A percentile compares a stretch with the other conserved stretches of the same genome.
phyloP scores from a whole-genome alignment of 1,140 invertebrate genomes.

The Lepidurus apus region DNA sequence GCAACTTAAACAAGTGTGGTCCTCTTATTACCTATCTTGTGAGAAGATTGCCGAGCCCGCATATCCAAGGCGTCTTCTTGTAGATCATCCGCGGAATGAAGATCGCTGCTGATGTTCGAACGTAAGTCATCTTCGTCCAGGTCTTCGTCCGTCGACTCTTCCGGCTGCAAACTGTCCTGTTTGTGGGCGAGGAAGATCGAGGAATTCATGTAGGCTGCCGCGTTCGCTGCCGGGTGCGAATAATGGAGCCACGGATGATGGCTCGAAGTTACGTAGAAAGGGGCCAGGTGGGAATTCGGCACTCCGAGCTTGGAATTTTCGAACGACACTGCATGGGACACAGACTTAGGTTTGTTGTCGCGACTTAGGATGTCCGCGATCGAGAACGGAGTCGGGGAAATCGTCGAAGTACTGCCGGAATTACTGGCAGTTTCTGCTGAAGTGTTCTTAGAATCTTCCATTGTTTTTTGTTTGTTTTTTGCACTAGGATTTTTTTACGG shows the following conservation, averaged over 20 bases:
- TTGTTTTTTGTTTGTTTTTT: neutral
- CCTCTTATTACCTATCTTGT: neutral
- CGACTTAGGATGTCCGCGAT: slow-evolving; percentile 34
- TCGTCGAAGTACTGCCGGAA: neutral
- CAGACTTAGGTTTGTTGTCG: slow-evolving; percentile 5
- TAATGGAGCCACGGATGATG: neutral
- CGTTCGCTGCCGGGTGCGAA: neutral
- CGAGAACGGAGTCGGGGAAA: slow-evolving; percentile 30
- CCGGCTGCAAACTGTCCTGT: neutral
- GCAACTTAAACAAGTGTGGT: no score
- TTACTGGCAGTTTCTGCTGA: neutral
- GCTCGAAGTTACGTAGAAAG: neutral
- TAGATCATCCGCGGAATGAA: slow-evolving; percentile 23
- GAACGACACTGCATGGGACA: neutral
- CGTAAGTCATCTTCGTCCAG: slow-evolving; percentile 15
- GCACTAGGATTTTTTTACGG: neutral
- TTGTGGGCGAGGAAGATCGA: neutral
- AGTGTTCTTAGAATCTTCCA: neutral
- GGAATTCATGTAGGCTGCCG: neutral
- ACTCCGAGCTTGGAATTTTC: neutral
- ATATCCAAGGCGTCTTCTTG: slow-evolving; percentile 31
- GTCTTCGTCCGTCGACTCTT: slow-evolving; percentile 18
- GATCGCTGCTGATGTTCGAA: slow-evolving; percentile 22
- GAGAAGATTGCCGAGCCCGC: slow-evolving; percentile 19
- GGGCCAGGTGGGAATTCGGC: slow-evolving; percentile 6